Percentiles rank a stretch among this genome's conserved stretches.
Evolutionary conservation across 2,113 vertebrate genomes (phyloP).

Genomic region (Ictidomys tridecemlineatus): DNA sequence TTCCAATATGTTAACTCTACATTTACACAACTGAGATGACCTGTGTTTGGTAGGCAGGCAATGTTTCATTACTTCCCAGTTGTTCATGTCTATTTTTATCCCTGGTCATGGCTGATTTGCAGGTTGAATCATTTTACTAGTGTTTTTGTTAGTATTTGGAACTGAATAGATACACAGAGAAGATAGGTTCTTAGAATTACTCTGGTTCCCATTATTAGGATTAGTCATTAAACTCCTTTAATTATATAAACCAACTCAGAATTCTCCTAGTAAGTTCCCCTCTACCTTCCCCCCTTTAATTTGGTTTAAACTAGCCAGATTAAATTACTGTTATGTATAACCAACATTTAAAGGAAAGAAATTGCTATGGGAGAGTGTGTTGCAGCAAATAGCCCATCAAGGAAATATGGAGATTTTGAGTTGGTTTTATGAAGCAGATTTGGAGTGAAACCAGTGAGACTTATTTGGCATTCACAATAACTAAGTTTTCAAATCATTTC

Average conservation of each 20-base stretch:
- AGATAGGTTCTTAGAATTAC: background rate
- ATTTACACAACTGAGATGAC: background rate
- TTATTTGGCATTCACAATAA: background rate
- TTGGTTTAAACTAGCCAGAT: background rate
- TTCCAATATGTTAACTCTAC: background rate
- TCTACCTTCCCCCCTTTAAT: background rate
- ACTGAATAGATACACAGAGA: background rate
- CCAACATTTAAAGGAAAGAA: background rate
- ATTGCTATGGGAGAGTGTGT: background rate
- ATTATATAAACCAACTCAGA: background rate
- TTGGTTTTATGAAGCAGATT: background rate
- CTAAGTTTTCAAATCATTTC: too few relatives aligned
- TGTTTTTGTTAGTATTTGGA: background rate
- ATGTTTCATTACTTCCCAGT: background rate
- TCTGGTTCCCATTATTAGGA: background rate
- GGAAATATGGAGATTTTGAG: background rate
- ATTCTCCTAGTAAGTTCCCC: background rate
- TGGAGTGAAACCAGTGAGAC: background rate
- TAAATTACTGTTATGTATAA: background rate
- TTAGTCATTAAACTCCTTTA: background rate
- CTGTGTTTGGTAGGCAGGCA: background rate
- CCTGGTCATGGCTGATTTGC: background rate
- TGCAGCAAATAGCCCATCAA: background rate
- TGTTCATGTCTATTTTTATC: background rate
- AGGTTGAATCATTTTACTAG: background rate